These are phyloP conservation scores for Natrix natrix DNA, from an alignment of 2,797 vertebrate species.

Conservation along the genomic window DNA sequence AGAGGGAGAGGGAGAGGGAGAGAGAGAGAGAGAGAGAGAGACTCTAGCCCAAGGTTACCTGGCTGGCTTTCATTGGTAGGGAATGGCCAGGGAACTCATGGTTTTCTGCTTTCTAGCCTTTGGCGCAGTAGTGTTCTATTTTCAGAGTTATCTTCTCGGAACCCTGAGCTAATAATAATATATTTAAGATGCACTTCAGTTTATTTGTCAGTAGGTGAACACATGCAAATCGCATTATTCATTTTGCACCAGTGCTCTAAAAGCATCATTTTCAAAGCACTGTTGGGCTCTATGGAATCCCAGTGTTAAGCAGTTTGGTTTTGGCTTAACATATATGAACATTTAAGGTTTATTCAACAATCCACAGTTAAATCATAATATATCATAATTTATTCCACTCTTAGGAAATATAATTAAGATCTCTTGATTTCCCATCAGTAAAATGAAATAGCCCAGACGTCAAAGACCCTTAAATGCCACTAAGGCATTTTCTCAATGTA, in stretches of 20 bases:
- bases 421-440: neutral
- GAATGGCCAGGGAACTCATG: neutral
- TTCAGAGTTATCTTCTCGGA: neutral
- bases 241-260: too few species aligned
- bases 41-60: neutral
- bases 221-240: neutral
- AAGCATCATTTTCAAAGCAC: neutral
- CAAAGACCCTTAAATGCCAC: neutral
- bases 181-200: neutral
- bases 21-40: too few species aligned
- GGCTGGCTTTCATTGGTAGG: neutral
- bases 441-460: fast-evolving
- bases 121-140: neutral
- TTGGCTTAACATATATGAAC: neutral
- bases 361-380: neutral
- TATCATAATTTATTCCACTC: neutral
- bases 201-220: neutral
- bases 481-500: neutral
- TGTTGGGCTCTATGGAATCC: neutral
- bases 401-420: neutral
- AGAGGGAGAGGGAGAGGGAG: too few species aligned
- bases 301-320: neutral
- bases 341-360: neutral
- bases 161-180: neutral
- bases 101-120: neutral